phyloP scores from a whole-genome alignment of 2,797 vertebrate species.

The Mormyrops boulengeri region DNA sequence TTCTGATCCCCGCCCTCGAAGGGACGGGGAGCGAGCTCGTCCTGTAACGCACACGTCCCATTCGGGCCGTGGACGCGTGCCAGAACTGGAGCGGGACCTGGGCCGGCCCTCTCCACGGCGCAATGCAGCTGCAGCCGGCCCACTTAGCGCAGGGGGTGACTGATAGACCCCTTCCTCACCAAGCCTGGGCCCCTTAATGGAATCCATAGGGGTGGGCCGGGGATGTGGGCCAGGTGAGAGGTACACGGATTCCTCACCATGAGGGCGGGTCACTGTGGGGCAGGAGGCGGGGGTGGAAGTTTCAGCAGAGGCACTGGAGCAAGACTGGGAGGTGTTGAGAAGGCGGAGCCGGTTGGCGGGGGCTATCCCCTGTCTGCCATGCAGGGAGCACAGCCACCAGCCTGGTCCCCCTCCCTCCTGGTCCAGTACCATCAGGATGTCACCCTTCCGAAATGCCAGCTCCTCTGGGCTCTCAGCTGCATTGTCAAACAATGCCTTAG shows the following conservation, averaged over 20 bases:
- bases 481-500: conserved; percentile 86
- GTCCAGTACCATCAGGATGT: conserved; percentile 82
- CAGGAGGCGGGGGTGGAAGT: conserved; percentile 48
- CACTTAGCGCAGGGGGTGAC: conserved; percentile 45
- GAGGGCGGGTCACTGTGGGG: neutral
- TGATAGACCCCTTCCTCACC: conserved; percentile 58
- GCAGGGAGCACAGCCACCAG: conserved; percentile 85
- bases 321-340: conserved; percentile 58
- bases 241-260: neutral
- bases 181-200: conserved; percentile 37
- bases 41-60: conserved; percentile 54
- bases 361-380: conserved; percentile 82
- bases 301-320: conserved; percentile 21
- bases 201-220: conserved; percentile 17
- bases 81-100: conserved; percentile 62
- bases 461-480: conserved; percentile 83
- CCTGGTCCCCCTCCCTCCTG: conserved; percentile 67
- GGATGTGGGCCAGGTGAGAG: conserved; percentile 35
- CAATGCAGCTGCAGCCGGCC: conserved; percentile 19
- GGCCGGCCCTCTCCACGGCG: conserved; percentile 53
- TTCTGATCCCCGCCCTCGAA: conserved; percentile 57
- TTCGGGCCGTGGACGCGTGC: conserved; percentile 59
- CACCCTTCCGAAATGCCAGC: conserved; percentile 81
- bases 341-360: conserved; percentile 82
- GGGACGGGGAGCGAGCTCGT: conserved; percentile 63